phyloP scores from a whole-genome alignment of 2,888 invertebrate species.

The Ennomos erosarius region DNA sequence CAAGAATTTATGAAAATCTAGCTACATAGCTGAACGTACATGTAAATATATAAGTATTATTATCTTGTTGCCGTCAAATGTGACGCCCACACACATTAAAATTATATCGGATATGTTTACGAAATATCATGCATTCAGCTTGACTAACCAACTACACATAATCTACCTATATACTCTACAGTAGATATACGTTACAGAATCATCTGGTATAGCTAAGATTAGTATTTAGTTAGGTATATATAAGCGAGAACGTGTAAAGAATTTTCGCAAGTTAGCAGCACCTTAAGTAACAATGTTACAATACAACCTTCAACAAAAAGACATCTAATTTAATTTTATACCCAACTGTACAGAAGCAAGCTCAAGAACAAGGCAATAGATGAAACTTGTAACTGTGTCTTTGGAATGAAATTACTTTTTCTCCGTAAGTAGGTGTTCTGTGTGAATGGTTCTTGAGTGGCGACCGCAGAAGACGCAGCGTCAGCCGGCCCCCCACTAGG shows the following conservation, averaged over 20 bases:
- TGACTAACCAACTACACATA: not conserved
- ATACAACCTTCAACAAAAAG: slow-evolving; percentile 26
- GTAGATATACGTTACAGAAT: not conserved
- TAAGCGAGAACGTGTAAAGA: not conserved
- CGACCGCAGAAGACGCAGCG: too few species aligned
- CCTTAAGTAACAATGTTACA: slow-evolving; percentile 20
- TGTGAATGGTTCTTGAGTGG: too few species aligned
- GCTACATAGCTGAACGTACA: not conserved
- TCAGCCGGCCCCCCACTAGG: too few species aligned
- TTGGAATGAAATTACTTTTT: slow-evolving; percentile 9
- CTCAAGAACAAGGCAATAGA: slow-evolving; percentile 25
- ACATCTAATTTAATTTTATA: slow-evolving; percentile 22
- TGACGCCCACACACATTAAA: slow-evolving; percentile 11
- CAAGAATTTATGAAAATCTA: slow-evolving; percentile 16
- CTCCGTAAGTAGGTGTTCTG: too few species aligned
- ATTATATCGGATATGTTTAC: slow-evolving; percentile 12
- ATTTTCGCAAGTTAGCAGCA: slow-evolving; percentile 13
- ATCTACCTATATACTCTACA: not conserved
- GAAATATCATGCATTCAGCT: slow-evolving; percentile 14
- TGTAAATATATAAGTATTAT: not conserved
- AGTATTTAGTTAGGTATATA: too few species aligned
- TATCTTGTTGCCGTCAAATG: slow-evolving; percentile 13
- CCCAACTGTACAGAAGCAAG: slow-evolving; percentile 4
- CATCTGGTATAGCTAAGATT: not conserved
- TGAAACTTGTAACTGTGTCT: slow-evolving; percentile 23